Percentiles rank a stretch among this genome's conserved stretches.
Conservation (phyloP, 2,888 invertebrate genomes). For the Lepidochrysops patricia region DNA sequence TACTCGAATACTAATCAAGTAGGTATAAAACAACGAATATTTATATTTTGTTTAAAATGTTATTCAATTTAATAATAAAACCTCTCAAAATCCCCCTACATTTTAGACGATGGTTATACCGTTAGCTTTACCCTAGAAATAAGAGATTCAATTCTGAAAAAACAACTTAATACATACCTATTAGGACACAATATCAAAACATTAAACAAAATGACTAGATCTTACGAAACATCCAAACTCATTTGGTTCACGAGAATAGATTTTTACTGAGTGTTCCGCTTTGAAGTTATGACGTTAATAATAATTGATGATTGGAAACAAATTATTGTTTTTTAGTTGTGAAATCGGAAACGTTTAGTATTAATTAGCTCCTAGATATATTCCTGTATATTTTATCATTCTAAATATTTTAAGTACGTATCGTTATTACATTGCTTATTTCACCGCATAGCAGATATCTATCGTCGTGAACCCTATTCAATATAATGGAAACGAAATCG, state of each 20-base stretch:
- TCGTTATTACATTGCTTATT: too few relatives aligned
- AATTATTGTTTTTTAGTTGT: too few relatives aligned
- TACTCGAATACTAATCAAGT: constrained; percentile 8
- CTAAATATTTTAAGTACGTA: too few relatives aligned
- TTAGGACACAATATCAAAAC: constrained; percentile 57
- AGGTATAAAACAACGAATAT: constrained; percentile 10
- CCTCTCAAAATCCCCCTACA: constrained; percentile 18
- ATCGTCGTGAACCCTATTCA: constrained; percentile 31
- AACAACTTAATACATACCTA: constrained; percentile 41
- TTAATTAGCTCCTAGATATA: too few relatives aligned
- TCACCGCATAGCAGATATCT: neutral
- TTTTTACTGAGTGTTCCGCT: constrained; percentile 3
- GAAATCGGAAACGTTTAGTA: too few relatives aligned
- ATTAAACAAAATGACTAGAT: constrained; percentile 43
- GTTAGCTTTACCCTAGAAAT: constrained; percentile 39
- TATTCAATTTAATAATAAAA: constrained; percentile 1
- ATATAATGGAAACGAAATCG: constrained; percentile 24
- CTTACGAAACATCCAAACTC: constrained; percentile 44
- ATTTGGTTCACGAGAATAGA: constrained; percentile 35
- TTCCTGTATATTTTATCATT: too few relatives aligned
- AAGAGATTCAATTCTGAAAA: constrained; percentile 45
- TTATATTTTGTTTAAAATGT: constrained; percentile 11
- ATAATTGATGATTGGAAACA: too few relatives aligned
- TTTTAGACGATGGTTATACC: constrained; percentile 28
- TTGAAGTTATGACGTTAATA: too few relatives aligned